These are phyloP conservation scores for Drosophila acutilabella DNA, from an alignment of 2,888 invertebrate genomes.

Conservation along the genomic window DNA sequence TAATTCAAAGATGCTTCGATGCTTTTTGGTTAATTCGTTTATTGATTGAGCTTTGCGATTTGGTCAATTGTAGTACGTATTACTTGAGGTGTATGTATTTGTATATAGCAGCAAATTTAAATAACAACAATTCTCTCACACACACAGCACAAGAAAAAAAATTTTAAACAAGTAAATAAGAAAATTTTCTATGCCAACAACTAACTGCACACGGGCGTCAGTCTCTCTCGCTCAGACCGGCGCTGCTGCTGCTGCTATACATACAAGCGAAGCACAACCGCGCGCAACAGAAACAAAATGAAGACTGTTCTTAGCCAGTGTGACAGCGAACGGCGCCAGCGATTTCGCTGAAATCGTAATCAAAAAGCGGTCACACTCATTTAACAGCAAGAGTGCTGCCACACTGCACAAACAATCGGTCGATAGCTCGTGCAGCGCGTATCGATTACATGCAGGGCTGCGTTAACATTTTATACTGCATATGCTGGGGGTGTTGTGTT, in stretches of 20 bases:
- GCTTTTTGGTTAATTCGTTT: conserved; percentile 27
- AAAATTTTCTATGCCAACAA: conserved; percentile 59
- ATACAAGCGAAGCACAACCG: conserved; percentile 48
- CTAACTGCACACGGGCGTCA: conserved; percentile 55
- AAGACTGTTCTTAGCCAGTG: conserved; percentile 40
- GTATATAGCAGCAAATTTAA: conserved; percentile 29
- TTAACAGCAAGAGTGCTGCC: not conserved
- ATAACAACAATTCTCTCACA: conserved; percentile 27
- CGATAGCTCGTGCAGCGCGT: conserved; percentile 17
- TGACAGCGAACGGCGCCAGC: conserved; percentile 15
- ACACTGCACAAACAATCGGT: not conserved
- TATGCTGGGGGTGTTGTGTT: conserved; percentile 1
- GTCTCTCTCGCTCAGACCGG: conserved; percentile 53
- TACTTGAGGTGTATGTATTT: conserved; percentile 24
- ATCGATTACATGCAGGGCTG: conserved; percentile 19
- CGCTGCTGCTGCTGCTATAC: conserved; percentile 38
- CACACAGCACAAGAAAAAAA: conserved; percentile 56
- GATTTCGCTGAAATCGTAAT: not conserved
- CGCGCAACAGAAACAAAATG: conserved; percentile 58
- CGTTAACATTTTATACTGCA: conserved; percentile 3
- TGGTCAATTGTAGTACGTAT: conserved; percentile 30
- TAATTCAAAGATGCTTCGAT: conserved; percentile 5
- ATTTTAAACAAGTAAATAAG: conserved; percentile 58
- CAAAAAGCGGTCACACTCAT: conserved; percentile 27
- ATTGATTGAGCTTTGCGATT: conserved; percentile 33